phyloP scores from a whole-genome alignment of 2,888 invertebrate species.

The Sphaeridia pumilis region DNA sequence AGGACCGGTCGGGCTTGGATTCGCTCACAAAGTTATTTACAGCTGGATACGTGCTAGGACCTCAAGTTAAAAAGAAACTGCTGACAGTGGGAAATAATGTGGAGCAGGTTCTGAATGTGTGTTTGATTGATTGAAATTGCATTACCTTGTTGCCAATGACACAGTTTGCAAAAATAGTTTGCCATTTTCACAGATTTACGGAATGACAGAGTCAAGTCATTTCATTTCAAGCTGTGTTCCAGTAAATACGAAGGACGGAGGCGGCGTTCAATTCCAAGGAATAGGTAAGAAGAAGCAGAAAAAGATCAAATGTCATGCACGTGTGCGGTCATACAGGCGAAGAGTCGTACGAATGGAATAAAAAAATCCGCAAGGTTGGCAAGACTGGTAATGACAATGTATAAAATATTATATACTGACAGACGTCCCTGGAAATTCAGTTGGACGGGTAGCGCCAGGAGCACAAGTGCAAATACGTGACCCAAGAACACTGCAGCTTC shows the following conservation, averaged over 20 bases:
- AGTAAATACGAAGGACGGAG: too few relatives aligned
- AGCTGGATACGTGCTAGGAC: neutral
- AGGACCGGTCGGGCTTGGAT: neutral
- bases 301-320: too few relatives aligned
- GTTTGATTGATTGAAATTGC: too few relatives aligned
- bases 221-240: neutral
- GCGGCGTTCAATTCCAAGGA: neutral
- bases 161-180: too few relatives aligned
- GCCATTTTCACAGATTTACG: neutral
- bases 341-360: too few relatives aligned
- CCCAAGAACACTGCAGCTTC: conserved; percentile 29
- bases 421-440: neutral
- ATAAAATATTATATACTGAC: too few relatives aligned
- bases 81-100: neutral
- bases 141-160: too few relatives aligned
- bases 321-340: too few relatives aligned
- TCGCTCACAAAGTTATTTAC: neutral
- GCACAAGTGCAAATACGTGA: conserved; percentile 38
- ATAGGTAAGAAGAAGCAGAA: conserved; percentile 1
- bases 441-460: conserved; percentile 13
- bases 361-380: too few relatives aligned
- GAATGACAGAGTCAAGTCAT: conserved; percentile 1
- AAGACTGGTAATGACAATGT: too few relatives aligned
- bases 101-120: neutral
- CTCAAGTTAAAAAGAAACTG: neutral